phyloP scores from a whole-genome alignment of 1,140 invertebrate genomes.

The Neoseiulus cucumeris region DNA sequence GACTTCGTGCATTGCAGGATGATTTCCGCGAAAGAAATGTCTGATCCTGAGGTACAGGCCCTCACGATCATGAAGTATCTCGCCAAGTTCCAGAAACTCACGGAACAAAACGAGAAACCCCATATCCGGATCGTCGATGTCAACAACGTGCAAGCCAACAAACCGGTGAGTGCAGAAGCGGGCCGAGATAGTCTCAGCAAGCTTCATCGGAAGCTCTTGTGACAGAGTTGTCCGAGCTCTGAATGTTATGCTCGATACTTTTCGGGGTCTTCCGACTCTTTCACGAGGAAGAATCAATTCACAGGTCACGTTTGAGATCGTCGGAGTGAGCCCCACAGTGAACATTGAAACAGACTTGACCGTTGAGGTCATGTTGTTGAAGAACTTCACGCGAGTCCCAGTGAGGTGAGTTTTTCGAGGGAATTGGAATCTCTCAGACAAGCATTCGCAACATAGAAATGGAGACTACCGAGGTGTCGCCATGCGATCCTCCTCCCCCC shows the following conservation, averaged over 20 bases:
- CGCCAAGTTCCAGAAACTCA: slow-evolving; percentile 65
- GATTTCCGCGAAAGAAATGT: slow-evolving; percentile 58
- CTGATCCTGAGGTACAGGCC: slow-evolving; percentile 77
- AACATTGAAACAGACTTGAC: not conserved
- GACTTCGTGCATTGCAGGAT: not conserved
- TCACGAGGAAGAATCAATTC: not conserved
- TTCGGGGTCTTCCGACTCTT: not conserved
- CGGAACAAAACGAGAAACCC: slow-evolving; percentile 48
- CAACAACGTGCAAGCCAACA: slow-evolving; percentile 56
- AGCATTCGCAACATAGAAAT: no score
- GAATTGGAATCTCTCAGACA: no score
- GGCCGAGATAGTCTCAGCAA: not conserved
- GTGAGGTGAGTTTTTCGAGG: not conserved
- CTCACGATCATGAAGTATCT: slow-evolving; percentile 86
- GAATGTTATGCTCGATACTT: no score
- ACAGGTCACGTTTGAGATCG: not conserved
- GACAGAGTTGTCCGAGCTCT: no score
- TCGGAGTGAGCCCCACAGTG: not conserved
- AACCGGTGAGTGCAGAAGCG: slow-evolving; percentile 43
- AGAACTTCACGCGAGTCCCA: not conserved
- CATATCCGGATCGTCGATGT: slow-evolving; percentile 32
- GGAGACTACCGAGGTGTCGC: no score
- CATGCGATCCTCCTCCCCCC: no score
- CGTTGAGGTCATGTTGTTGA: not conserved
- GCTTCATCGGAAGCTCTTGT: not conserved